These are phyloP conservation scores for Thamnophis elegans DNA, from an alignment of 2,797 vertebrate genomes.

Conservation along the genomic window DNA sequence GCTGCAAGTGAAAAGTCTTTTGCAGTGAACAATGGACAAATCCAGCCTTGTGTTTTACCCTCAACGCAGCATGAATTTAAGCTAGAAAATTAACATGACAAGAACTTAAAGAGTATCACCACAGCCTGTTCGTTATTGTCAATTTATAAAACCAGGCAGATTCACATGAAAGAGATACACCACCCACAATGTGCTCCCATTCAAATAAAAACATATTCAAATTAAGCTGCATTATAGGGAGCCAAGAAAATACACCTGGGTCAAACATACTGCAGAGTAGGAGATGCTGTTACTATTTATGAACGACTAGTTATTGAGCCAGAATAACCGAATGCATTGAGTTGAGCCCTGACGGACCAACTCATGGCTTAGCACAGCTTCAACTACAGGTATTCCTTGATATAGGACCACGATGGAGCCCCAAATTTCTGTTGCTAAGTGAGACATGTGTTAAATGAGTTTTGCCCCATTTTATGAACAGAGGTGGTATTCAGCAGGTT, in stretches of 20 bases:
- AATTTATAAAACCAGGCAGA: conserved; percentile 39
- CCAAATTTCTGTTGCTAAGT: not conserved
- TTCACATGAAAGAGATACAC: conserved; percentile 51
- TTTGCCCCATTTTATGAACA: not conserved
- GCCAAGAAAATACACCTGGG: not conserved
- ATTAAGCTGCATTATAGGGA: not conserved
- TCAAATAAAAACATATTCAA: conserved; percentile 44
- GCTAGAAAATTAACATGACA: not conserved
- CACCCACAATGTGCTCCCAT: conserved; percentile 25
- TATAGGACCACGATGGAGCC: not conserved
- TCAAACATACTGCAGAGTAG: not conserved
- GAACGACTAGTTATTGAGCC: not conserved
- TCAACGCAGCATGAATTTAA: not conserved
- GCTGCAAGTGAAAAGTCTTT: not conserved
- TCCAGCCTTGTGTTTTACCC: not conserved
- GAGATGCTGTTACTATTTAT: not conserved
- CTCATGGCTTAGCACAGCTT: not conserved
- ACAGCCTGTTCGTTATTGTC: not conserved
- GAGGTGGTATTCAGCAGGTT: no score
- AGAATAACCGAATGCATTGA: not conserved
- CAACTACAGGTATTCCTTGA: not conserved
- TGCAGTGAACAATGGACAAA: not conserved
- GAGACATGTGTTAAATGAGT: not conserved
- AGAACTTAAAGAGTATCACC: not conserved
- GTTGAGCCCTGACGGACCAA: not conserved